Evolutionary conservation across 2,888 invertebrate genomes (phyloP).

Genomic region (Nemoura dubitans): DNA sequence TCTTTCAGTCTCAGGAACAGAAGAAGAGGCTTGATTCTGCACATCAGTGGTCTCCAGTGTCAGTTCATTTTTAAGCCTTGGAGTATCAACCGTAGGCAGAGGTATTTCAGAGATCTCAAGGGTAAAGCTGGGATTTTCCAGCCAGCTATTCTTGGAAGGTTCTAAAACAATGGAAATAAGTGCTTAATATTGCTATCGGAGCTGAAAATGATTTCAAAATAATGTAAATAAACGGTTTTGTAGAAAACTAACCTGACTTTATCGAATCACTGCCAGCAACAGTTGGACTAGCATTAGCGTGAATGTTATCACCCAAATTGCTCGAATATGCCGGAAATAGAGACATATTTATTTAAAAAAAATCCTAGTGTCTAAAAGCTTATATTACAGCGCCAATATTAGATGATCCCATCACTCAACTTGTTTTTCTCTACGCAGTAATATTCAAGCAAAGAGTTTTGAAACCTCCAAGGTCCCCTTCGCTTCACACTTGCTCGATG

Average conservation of each 20-base stretch:
- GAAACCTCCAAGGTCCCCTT: not conserved
- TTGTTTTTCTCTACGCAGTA: not conserved
- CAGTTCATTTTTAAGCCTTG: not conserved
- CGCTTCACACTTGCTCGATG: not conserved
- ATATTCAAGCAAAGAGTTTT: not conserved
- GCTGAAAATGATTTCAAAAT: not conserved
- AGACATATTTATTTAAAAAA: slow-evolving; percentile 16
- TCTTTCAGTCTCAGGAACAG: not conserved
- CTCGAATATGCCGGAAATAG: slow-evolving; percentile 31
- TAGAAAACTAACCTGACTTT: not conserved
- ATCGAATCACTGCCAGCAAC: not conserved
- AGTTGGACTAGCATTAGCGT: not conserved
- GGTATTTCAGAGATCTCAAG: slow-evolving; percentile 46
- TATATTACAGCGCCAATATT: slow-evolving; percentile 9
- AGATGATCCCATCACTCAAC: not conserved
- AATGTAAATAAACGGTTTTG: not conserved
- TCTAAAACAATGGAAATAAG: not conserved
- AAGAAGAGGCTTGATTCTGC: not conserved
- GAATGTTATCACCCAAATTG: not conserved
- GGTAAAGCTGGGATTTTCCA: slow-evolving; percentile 46
- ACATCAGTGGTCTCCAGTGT: not conserved
- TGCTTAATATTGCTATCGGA: not conserved
- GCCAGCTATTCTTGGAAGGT: slow-evolving; percentile 40
- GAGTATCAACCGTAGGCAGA: slow-evolving; percentile 13
- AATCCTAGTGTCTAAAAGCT: not conserved